Percentiles rank a stretch among this genome's conserved stretches.
These are phyloP conservation scores for Heliocidaris erythrogramma DNA, from an alignment of 35 echinoderm and acorn worm species.

Conservation along the genomic window DNA sequence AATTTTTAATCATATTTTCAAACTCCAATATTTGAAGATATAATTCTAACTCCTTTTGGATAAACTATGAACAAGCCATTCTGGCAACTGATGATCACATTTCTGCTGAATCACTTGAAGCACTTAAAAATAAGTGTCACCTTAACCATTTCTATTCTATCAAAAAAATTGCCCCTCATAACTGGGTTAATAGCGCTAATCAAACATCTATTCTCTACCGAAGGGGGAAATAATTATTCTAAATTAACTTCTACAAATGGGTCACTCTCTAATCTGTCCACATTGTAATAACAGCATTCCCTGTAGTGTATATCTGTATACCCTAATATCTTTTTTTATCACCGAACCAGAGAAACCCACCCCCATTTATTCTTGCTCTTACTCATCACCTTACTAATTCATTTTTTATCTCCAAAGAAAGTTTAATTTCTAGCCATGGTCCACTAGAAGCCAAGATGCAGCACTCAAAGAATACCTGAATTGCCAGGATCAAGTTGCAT, in stretches of 20 bases:
- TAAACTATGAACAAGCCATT: not conserved
- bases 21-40: not conserved
- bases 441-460: not conserved
- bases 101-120: not conserved
- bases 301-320: not conserved
- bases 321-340: not conserved
- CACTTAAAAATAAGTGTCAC: not conserved
- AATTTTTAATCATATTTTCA: not conserved
- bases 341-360: not conserved
- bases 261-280: no score
- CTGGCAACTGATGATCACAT: not conserved
- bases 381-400: not conserved
- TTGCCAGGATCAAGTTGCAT: slow-evolving; percentile 31
- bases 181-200: not conserved
- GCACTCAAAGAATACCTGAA: slow-evolving; percentile 17
- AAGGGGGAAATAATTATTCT: not conserved
- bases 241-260: no score
- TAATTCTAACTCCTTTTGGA: not conserved
- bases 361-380: not conserved
- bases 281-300: not conserved
- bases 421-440: not conserved
- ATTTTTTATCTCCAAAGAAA: not conserved
- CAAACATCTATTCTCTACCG: not conserved
- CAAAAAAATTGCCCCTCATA: not conserved
- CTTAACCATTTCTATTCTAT: not conserved